phyloP scores from a whole-genome alignment of 2,888 invertebrate genomes.

The Trachelus troglodyta region DNA sequence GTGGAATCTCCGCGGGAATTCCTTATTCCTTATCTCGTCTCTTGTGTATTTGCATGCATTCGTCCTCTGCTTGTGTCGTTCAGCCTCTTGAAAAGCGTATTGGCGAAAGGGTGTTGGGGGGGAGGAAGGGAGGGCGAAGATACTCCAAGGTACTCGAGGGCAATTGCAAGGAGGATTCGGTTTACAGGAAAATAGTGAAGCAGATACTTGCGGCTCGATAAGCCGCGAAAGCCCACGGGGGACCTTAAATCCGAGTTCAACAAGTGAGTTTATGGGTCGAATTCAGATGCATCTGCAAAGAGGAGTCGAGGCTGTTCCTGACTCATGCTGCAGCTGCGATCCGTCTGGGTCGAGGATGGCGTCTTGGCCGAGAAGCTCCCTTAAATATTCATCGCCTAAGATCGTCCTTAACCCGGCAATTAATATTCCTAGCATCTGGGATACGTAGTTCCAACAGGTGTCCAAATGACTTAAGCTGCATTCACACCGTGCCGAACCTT shows the following conservation, averaged over 20 bases:
- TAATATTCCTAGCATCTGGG: slow-evolving; percentile 22
- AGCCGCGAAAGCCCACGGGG: background rate
- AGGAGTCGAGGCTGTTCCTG: background rate
- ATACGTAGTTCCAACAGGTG: slow-evolving; percentile 20
- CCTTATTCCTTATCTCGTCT: background rate
- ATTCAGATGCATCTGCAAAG: background rate
- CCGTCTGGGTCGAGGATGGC: background rate
- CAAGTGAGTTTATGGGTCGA: background rate
- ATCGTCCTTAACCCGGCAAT: slow-evolving; percentile 15
- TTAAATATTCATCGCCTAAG: slow-evolving; percentile 21
- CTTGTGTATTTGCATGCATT: background rate
- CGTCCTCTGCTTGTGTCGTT: background rate
- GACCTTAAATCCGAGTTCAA: background rate
- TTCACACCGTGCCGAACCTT: background rate
- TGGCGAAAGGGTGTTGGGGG: background rate
- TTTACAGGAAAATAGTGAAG: background rate
- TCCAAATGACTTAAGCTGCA: slow-evolving; percentile 1
- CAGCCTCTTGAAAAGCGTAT: background rate
- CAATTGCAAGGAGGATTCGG: background rate
- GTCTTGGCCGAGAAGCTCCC: background rate
- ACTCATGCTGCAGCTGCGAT: background rate
- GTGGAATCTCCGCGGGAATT: background rate
- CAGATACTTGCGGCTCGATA: background rate
- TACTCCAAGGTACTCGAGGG: background rate
- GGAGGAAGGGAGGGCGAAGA: background rate